Base-by-base conservation (phyloP, 2,113 vertebrate species). In the Pantherophis guttatus region DNA sequence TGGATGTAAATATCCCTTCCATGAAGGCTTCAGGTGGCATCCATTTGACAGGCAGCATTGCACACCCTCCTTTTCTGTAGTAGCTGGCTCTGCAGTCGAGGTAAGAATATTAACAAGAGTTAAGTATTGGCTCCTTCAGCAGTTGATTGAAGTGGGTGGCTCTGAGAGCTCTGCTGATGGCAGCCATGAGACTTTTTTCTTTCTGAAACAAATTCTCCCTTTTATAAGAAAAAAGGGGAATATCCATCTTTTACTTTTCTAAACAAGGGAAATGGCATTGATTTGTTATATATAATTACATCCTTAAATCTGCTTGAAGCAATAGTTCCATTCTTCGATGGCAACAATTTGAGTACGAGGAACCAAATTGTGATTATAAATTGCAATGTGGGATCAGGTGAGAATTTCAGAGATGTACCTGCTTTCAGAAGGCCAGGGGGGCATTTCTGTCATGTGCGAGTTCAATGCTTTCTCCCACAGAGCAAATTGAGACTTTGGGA, bases 1-100 rank as follows among this genome's bases (percentile, higher is more conserved):
- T 99, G 10, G 99, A 99, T 44, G 99, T 99, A 95, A 99, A 99
- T 96, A 99, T 99, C 62, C 99, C 99, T 96, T 99, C 99, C 99
- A 99, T 99, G 97, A 99, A 99, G 96, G 99, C 99, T 96, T 99
- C 99, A 0, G 99, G 99, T 57, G 99, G 99, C 99, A 99, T 99
- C 99, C 99, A 99, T 91, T 99, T 99, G 87, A 99, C 99, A 0
- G 99, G 99, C 94, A 99, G 96, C 99, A 99, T 99, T 19, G 99
- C 99, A 53, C 99, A 99, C 0, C 99, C 99, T 5, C 99, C 99
- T 98, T 99, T 99, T 93, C 99, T 98, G 96, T 99, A 99, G 97
- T 99, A 99, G 95, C 99, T 99, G 1, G 99, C 99, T 97, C 99
- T 99, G 96, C 17, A 96, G 95, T 94, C 55, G 95, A 94, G 55